A percentile compares a stretch with the other conserved stretches of the same genome.
phyloP scores from a whole-genome alignment of 1,140 invertebrate species.

The Muscidifurax raptorellus region DNA sequence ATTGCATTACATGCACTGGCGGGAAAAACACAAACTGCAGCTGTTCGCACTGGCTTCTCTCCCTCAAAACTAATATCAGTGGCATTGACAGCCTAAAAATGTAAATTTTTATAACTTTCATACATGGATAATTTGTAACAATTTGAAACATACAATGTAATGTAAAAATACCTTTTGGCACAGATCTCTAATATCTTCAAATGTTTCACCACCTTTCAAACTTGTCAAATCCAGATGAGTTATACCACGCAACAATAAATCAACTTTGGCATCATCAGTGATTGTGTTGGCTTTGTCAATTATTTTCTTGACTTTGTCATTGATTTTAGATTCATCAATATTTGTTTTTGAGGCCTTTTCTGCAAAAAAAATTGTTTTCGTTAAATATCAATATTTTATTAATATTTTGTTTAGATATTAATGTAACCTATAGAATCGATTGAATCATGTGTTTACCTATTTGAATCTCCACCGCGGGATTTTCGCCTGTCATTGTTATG shows the following conservation, averaged over 20 bases:
- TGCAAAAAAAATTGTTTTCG: constrained; percentile 24
- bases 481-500: constrained; percentile 27
- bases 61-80: constrained; percentile 67
- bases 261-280: constrained; percentile 77
- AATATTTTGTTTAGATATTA: too few species aligned
- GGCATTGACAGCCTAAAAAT: constrained; percentile 76
- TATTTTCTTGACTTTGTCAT: constrained; percentile 57
- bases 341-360: constrained; percentile 20
- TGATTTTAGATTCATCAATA: constrained; percentile 57
- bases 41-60: constrained; percentile 76
- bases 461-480: not conserved
- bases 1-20: constrained; percentile 85
- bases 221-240: constrained; percentile 95
- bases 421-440: constrained; percentile 2
- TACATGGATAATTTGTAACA: not conserved
- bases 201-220: constrained; percentile 91
- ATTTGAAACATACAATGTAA: not conserved
- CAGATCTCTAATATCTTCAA: constrained; percentile 85
- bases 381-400: too few species aligned
- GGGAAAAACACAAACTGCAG: constrained; percentile 97
- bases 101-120: not conserved
- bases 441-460: constrained; percentile 37
- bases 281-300: constrained; percentile 58
- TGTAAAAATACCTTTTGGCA: constrained; percentile 84
- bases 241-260: constrained; percentile 88